Evolutionary conservation across 37 sponge, comb jelly and placozoan species (phyloP).

Genomic region (Ephydatia muelleri): DNA sequence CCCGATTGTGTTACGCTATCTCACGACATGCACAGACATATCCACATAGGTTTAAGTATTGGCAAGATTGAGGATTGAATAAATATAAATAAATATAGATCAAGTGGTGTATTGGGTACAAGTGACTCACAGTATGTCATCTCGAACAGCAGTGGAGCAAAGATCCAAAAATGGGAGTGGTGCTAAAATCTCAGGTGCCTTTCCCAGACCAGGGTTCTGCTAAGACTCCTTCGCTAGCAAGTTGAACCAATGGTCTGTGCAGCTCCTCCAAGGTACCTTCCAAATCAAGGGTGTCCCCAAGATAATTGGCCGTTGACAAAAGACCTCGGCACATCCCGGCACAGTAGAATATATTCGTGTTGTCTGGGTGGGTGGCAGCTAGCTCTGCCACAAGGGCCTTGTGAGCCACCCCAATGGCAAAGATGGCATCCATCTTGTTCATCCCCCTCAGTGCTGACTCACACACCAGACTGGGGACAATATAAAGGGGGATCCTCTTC

Average conservation of each 20-base stretch:
- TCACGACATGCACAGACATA: too few species aligned
- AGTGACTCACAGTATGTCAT: too few species aligned
- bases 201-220: not conserved
- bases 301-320: not conserved
- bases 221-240: not conserved
- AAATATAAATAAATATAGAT: too few species aligned
- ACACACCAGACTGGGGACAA: constrained; percentile 22
- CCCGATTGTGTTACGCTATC: too few species aligned
- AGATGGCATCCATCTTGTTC: constrained; percentile 9
- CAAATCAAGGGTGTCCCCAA: not conserved
- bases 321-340: not conserved
- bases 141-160: too few species aligned
- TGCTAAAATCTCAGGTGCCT: too few species aligned
- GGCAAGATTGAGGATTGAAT: too few species aligned
- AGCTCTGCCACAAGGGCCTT: not conserved
- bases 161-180: too few species aligned
- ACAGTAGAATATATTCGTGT: not conserved
- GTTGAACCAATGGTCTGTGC: not conserved
- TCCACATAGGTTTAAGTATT: too few species aligned
- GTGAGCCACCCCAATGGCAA: constrained; percentile 29
- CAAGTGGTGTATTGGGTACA: too few species aligned
- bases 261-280: not conserved
- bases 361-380: not conserved
- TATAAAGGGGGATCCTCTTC: not conserved
- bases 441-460: constrained; percentile 4